These are phyloP conservation scores for Clepsis dumicolana DNA, from an alignment of 2,888 invertebrate genomes.

Conservation along the genomic window DNA sequence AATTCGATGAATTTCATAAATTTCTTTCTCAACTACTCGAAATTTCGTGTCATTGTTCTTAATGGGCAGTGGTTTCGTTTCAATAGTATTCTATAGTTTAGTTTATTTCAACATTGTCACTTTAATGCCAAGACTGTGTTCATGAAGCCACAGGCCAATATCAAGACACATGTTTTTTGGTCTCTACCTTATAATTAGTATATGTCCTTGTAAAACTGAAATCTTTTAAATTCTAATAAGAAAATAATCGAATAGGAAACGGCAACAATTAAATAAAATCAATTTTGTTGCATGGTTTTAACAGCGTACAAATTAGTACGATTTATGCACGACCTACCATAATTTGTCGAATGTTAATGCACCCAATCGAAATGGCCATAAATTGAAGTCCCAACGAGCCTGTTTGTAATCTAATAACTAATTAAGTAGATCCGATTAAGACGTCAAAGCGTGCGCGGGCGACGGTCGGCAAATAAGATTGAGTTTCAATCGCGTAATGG, in stretches of 20 bases:
- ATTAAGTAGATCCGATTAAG: slow-evolving; percentile 83
- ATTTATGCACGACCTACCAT: slow-evolving; percentile 71
- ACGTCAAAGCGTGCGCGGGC: slow-evolving; percentile 75
- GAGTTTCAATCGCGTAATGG: slow-evolving; percentile 64
- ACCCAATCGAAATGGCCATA: slow-evolving; percentile 64
- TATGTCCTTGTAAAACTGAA: no score
- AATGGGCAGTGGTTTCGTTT: slow-evolving; percentile 21
- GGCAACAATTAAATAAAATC: slow-evolving; percentile 20
- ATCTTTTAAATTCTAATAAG: slow-evolving; percentile 10
- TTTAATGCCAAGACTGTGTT: background rate
- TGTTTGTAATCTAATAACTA: slow-evolving; percentile 71
- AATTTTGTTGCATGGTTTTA: slow-evolving; percentile 22
- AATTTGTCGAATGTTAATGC: slow-evolving; percentile 73
- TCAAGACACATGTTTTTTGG: no score
- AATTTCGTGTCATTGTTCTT: slow-evolving; percentile 24
- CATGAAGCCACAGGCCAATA: no score
- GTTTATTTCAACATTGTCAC: background rate
- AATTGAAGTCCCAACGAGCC: slow-evolving; percentile 63
- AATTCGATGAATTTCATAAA: slow-evolving; percentile 30
- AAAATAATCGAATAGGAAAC: slow-evolving; percentile 21
- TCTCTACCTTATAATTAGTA: no score
- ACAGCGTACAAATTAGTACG: slow-evolving; percentile 15
- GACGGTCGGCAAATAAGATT: slow-evolving; percentile 79
- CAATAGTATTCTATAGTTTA: no score
- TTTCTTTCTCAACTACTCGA: slow-evolving; percentile 1